Evolutionary conservation across 2,797 vertebrate genomes (phyloP).

Genomic region (Anniella stebbinsi): DNA sequence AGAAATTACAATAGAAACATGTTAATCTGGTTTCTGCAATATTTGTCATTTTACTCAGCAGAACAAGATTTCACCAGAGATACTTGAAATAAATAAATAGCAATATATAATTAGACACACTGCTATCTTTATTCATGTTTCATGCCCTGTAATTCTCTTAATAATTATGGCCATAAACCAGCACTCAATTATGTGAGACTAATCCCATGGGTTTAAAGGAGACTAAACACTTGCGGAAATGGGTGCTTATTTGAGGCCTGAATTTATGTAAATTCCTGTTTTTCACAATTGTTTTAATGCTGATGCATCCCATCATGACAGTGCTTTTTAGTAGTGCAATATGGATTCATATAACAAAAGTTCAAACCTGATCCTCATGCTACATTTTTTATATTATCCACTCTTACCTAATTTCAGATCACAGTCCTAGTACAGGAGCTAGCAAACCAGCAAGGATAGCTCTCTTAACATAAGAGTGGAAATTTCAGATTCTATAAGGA

Average conservation of each 20-base stretch:
- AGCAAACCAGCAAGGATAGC: background rate
- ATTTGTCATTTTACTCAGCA: constrained; percentile 17
- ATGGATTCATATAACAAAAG: background rate
- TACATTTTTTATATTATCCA: background rate
- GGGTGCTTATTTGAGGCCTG: background rate
- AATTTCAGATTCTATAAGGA: background rate
- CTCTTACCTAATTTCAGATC: background rate
- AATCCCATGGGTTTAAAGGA: constrained; percentile 10
- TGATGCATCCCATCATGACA: constrained; percentile 31
- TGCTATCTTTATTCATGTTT: constrained; percentile 20
- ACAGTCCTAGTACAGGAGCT: background rate
- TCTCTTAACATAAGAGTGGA: background rate
- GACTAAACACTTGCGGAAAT: background rate
- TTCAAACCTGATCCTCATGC: background rate
- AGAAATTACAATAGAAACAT: constrained; percentile 5
- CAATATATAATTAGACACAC: constrained; percentile 31
- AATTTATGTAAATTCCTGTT: background rate
- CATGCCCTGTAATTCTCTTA: constrained; percentile 13
- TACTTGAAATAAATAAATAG: constrained; percentile 33
- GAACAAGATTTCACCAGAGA: background rate
- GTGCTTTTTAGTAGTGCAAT: constrained; percentile 21
- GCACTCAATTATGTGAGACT: constrained; percentile 8
- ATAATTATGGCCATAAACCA: constrained; percentile 12
- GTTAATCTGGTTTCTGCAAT: constrained; percentile 6
- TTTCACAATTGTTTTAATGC: constrained; percentile 51